phyloP scores from a whole-genome alignment of 2,888 invertebrate genomes.

The Lumbricus terrestris region DNA sequence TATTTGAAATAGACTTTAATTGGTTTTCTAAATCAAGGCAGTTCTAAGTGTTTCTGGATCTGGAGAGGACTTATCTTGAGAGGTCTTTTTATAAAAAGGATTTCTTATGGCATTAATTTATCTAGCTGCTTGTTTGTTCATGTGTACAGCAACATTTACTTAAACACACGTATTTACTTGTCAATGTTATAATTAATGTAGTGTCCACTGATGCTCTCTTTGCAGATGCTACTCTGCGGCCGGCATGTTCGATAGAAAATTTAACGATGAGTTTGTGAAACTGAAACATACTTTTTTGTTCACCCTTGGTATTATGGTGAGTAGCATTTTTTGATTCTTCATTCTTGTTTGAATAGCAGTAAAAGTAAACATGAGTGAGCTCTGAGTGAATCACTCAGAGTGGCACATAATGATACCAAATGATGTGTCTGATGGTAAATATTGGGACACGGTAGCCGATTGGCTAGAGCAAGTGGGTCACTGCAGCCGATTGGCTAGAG shows the following conservation, averaged over 20 bases:
- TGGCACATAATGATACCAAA: background rate
- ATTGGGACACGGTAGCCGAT: background rate
- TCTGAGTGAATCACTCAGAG: background rate
- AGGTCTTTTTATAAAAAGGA: background rate
- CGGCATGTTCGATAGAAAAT: background rate
- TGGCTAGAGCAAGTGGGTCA: background rate
- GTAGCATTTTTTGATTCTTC: background rate
- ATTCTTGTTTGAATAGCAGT: background rate
- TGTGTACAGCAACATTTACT: background rate
- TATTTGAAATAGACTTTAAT: background rate
- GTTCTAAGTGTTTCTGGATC: background rate
- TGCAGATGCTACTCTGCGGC: background rate
- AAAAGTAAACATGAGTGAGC: background rate
- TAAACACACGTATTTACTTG: background rate
- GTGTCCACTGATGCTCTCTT: background rate
- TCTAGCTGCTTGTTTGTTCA: background rate
- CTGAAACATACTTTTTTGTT: conserved; percentile 12
- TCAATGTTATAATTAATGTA: background rate
- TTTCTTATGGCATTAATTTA: background rate
- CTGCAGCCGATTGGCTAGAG: too few relatives aligned
- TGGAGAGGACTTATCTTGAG: background rate
- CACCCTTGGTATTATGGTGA: background rate
- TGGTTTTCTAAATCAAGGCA: background rate
- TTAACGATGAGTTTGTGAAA: background rate
- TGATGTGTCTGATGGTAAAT: background rate